Evolutionary conservation across 2,113 vertebrate species (phyloP), one percentile per base, ranked within the genome.

Genomic region (Chloebia gouldiae): DNA sequence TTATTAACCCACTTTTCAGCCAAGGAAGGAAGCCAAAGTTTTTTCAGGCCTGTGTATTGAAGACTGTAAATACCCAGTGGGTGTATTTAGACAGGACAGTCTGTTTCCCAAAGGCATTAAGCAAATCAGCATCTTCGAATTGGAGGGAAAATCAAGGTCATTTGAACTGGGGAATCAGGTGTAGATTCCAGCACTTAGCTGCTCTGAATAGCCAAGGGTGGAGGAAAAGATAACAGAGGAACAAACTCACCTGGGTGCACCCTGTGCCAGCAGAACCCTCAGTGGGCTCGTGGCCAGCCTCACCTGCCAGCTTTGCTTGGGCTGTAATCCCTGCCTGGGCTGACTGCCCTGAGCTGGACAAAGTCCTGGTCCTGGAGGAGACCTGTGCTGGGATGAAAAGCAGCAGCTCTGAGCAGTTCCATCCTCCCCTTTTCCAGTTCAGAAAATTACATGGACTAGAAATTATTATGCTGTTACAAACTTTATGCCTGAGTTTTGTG

Each of bases 1-100:
- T 68, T 72, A 92, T 94, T 95, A 68, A 86, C 57, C 49, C 35
- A 86, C 13, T 68, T 92, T 80, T 68, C 77, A 88, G 80, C 61
- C 83, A 83, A 69, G 80, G 80, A 59, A 86, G 23, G 61, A 64
- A 86, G 90, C 57, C 83, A 92, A 27, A 0, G 2, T 23, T 83
- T 76, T 72, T 35, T 59, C 53, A 88, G 57, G 9, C 35, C 66
- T 37, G 37, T 49, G 9, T 15, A 35, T 1, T 33, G 73, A 42
- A 69, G 40, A 23, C 15, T 68, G 60, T 39, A 92, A 93, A 87
- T 37, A 64, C 49, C 31, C 47, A 45, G 20, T 5, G 7, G 27
- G 31, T 42, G 87, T 16, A 4, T 63, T 76, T 16, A 35, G 54
- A 14, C 60, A 71, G 75, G 70, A 31, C 11, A 28, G 56, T 18